Percentiles rank a stretch among this genome's conserved stretches.
phyloP scores from a whole-genome alignment of 2,888 invertebrate genomes.

The Drosophila peninsularis region DNA sequence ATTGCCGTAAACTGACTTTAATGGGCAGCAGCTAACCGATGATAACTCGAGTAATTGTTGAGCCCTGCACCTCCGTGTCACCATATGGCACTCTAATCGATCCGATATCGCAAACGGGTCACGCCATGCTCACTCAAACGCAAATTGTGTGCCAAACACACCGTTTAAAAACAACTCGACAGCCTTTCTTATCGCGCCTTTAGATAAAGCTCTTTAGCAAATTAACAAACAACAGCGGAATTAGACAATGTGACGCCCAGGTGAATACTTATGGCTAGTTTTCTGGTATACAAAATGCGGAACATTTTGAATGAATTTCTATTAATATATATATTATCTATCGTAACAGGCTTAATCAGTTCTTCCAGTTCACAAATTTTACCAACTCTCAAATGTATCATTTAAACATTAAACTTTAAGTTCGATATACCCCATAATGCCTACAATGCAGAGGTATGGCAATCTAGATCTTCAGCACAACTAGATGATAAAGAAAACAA shows the following conservation, averaged over 20 bases:
- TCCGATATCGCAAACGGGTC: conserved; percentile 4
- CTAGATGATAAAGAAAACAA: background rate
- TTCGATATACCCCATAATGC: too few relatives aligned
- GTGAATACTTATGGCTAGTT: background rate
- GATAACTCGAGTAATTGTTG: conserved; percentile 17
- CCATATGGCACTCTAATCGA: conserved; percentile 28
- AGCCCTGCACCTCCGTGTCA: conserved; percentile 9
- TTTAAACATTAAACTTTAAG: too few relatives aligned
- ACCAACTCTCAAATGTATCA: too few relatives aligned
- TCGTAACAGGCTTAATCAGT: too few relatives aligned
- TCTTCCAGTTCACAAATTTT: too few relatives aligned
- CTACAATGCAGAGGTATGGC: too few relatives aligned
- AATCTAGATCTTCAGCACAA: background rate
- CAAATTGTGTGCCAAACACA: background rate
- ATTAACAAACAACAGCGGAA: conserved; percentile 7
- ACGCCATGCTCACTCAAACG: conserved; percentile 4
- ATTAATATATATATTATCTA: too few relatives aligned
- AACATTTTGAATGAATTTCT: too few relatives aligned
- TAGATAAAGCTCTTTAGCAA: conserved; percentile 8
- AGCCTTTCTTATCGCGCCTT: conserved; percentile 11
- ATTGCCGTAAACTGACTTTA: conserved; percentile 19
- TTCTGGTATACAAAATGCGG: background rate
- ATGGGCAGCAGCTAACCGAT: conserved; percentile 16
- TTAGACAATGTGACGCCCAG: conserved; percentile 15
- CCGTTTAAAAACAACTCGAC: conserved; percentile 4